Conservation (phyloP, 2,888 invertebrate species). For the Chesias legatella region DNA sequence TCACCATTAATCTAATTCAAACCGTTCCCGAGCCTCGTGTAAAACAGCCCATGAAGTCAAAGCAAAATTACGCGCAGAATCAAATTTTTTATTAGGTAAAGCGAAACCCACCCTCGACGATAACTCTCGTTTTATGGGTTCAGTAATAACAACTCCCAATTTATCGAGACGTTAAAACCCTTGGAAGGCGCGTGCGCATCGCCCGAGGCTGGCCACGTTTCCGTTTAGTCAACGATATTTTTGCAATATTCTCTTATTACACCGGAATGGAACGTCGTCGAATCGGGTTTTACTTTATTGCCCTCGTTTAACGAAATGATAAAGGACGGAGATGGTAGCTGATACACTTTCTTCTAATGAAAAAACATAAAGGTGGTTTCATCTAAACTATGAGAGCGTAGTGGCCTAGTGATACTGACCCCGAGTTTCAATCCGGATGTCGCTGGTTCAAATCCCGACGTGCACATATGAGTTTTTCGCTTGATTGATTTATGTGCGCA, state of each 20-base stretch:
- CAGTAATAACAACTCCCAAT: conserved; percentile 37
- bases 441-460: no score
- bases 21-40: conserved; percentile 25
- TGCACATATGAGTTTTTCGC: no score
- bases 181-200: conserved; percentile 34
- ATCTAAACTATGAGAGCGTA: no score
- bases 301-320: background rate
- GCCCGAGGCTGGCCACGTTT: conserved; percentile 10
- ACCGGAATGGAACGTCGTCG: background rate
- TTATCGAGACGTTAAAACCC: conserved; percentile 44
- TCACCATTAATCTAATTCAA: conserved; percentile 28
- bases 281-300: background rate
- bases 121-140: conserved; percentile 41
- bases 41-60: conserved; percentile 44
- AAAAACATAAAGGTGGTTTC: no score
- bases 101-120: conserved; percentile 36
- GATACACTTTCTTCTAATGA: no score
- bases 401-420: no score
- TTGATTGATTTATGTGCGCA: no score
- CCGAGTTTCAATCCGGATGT: no score
- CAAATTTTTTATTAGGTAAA: conserved; percentile 44
- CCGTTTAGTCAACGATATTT: background rate
- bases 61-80: conserved; percentile 44
- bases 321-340: no score
- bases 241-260: background rate